A percentile compares a stretch with the other conserved stretches of the same genome.
Conservation (phyloP, 2,113 vertebrate genomes). For the Apodemus speciosus region DNA sequence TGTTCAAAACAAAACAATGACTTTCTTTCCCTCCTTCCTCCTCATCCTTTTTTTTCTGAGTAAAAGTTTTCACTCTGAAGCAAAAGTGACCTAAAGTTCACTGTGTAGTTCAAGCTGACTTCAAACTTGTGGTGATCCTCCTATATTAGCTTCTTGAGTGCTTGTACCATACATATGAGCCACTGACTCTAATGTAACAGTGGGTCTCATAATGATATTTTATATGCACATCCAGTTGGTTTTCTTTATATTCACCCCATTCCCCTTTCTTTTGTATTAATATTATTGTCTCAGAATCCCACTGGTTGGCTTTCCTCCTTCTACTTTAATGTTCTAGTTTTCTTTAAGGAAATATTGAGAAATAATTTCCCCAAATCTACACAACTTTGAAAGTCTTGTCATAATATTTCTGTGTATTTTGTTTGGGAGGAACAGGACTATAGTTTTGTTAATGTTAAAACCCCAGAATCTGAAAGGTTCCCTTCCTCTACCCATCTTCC, state of each 20-base stretch:
- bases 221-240: not conserved
- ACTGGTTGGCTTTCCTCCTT: not conserved
- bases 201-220: not conserved
- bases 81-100: not conserved
- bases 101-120: not conserved
- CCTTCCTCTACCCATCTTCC: too few species aligned
- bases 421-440: not conserved
- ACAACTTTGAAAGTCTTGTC: constrained; percentile 4
- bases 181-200: not conserved
- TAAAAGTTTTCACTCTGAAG: not conserved
- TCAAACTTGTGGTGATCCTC: not conserved
- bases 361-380: not conserved
- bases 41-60: not conserved
- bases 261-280: not conserved
- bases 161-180: not conserved
- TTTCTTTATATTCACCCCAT: not conserved
- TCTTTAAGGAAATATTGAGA: constrained; percentile 10
- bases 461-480: not conserved
- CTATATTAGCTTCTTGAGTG: not conserved
- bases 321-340: not conserved
- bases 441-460: constrained; percentile 36
- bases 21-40: not conserved
- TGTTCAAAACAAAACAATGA: not conserved
- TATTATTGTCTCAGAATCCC: not conserved
- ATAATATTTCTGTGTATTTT: constrained; percentile 12